Base-by-base conservation (phyloP, 2,797 vertebrate species). In the Chaetophractus vellerosus region DNA sequence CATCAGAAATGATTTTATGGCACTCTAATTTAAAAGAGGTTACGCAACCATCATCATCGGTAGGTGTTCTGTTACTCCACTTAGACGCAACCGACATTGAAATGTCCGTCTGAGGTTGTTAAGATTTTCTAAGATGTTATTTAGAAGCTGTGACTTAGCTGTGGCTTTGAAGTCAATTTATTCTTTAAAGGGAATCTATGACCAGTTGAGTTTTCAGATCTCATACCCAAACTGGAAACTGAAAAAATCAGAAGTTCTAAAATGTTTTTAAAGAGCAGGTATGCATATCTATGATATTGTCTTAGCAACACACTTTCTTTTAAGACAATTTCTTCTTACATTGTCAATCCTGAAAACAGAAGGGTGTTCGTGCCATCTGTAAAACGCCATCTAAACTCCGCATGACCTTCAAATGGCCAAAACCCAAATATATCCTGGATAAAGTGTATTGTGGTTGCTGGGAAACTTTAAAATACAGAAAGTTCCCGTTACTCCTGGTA, bases 151-250 rank as follows among this genome's bases (percentile, higher is more conserved):
- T 72, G 57, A 91, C 31, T 94, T 95, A 87, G 45, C 78, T 81
- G 55, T 91, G 52, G 7, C 91, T 96, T 97, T 96, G 94, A 97
- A 94, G 82, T 90, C 15, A 93, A 92, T 64, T 79, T 96, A 45
- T 97, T 90, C 80, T 76, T 93, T 96, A 95, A 97, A 96, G 75
- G 31, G 71, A 96, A 96, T 94, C 55, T 74, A 52, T 94, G 6
- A 84, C 97, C 84, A 87, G 45, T 81, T 93, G 0, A 0, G 57
- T 33, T 96, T 97, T 94, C 41, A 92, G 72, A 80, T 96, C 9
- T 64, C 36, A 33, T 55, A 72, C 28, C 19, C 24, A 61, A n/a
- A 84, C 68, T 93, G 79, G 71, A 97, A 97, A 33, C 83, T 97
- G 74, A 96, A 72, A 96, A 95, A 94, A 74, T 95, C n/a, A 80